phyloP scores from a whole-genome alignment of 2,113 vertebrate species.

The Siniperca knerii region DNA sequence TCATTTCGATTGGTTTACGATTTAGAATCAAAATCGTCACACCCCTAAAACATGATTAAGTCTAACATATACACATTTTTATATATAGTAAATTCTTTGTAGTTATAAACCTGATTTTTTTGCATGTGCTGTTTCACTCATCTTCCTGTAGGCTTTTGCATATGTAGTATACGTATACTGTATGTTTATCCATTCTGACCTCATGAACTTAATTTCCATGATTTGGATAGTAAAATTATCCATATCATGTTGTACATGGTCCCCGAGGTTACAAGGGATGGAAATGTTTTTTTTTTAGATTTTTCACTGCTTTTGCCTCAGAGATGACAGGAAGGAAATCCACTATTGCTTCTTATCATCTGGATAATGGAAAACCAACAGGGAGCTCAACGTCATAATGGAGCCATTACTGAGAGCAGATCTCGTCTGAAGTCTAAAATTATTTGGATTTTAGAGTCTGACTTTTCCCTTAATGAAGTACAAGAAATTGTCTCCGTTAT shows the following conservation, averaged over 20 bases:
- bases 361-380: constrained; percentile 41
- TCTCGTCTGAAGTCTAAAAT: constrained; percentile 10
- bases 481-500: not conserved
- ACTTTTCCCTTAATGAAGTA: not conserved
- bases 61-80: not conserved
- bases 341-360: constrained; percentile 17
- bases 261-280: constrained; percentile 7
- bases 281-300: constrained; percentile 12
- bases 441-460: not conserved
- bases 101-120: not conserved
- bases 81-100: not conserved
- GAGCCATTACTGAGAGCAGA: constrained; percentile 32
- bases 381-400: constrained; percentile 15
- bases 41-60: no score
- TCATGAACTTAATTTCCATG: constrained; percentile 9
- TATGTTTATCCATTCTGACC: not conserved
- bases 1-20: no score
- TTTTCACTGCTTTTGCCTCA: constrained; percentile 4
- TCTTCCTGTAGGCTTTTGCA: not conserved
- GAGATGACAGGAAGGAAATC: constrained; percentile 3
- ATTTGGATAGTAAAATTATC: not conserved
- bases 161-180: not conserved
- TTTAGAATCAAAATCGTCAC: no score
- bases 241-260: not conserved
- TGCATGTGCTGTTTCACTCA: not conserved